phyloP scores from a whole-genome alignment of 2,888 invertebrate species.

The Silvanus unidentatus region DNA sequence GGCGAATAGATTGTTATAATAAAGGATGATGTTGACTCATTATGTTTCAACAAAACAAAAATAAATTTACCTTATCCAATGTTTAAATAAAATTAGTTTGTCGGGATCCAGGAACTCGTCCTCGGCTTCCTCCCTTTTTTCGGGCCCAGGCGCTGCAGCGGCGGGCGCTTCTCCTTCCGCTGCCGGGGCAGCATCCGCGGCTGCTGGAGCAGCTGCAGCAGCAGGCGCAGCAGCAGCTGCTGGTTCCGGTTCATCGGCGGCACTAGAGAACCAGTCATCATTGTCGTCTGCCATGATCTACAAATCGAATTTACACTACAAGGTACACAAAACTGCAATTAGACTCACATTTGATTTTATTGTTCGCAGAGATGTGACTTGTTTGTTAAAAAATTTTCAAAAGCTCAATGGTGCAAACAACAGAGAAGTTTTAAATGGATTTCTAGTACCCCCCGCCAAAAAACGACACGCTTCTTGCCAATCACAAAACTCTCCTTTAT shows the following conservation, averaged over 20 bases:
- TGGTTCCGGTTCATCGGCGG: conserved; percentile 26
- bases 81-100: conserved; percentile 67
- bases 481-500: conserved; percentile 31
- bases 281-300: conserved; percentile 28
- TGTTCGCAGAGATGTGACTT: conserved; percentile 1
- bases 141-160: conserved; percentile 33
- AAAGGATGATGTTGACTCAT: background rate
- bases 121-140: conserved; percentile 45
- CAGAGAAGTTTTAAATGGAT: conserved; percentile 40
- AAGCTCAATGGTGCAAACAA: background rate
- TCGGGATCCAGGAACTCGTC: conserved; percentile 52
- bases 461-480: conserved; percentile 32
- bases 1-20: too few species aligned
- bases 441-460: conserved; percentile 32
- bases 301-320: conserved; percentile 10
- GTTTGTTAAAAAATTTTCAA: background rate
- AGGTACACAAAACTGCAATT: conserved; percentile 7
- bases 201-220: conserved; percentile 18
- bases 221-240: conserved; percentile 15
- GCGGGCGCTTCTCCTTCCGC: conserved; percentile 32
- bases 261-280: conserved; percentile 32
- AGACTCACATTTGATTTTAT: background rate
- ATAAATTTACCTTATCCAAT: conserved; percentile 67
- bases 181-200: conserved; percentile 31
- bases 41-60: background rate